Base-by-base conservation (phyloP, 1,140 invertebrate species). In the Pogonognathellus flavescens region DNA sequence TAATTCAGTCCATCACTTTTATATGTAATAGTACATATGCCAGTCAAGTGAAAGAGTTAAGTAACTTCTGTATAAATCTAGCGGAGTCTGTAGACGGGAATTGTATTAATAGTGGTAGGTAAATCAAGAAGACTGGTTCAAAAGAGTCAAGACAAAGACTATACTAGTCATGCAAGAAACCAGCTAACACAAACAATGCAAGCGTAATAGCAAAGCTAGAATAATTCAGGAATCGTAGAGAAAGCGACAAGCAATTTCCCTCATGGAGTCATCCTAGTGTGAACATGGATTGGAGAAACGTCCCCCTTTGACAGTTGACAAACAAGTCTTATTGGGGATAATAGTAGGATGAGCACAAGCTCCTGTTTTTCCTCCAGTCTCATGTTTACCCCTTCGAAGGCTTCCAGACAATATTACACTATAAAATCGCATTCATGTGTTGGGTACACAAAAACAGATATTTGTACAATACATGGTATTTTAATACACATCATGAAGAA, bases 231-330 rank as follows among this genome's bases (percentile, higher is more conserved):
- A 66, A 22, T 84, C 70, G 72, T 60, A 84, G 85, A 86, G 84
- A 87, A 84, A 87, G 85, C 84, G 86, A 87, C 86, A 87, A 87
- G 86, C 84, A 87, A 87, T 87, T 87, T 87, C 86, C 86, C 85
- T 87, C 84, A 84, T 60, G 84, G 86, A 87, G 50, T 84, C 85
- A 87, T 85, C 85, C 82, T 85, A 84, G 62, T 86, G 86, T 87
- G 84, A 87, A 87, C 85, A 53, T 85, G 86, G 86, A 87, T 87
- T 85, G 80, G 62, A 80, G 80, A 83, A 84, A 85, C 84, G 84
- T 85, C 84, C 72, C 70, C 53, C 59, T 72, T 52, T 87, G 86
- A 87, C 86, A 87, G 86, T 86, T 87, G 86, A 87, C 86, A 87
- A 87, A 87, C 86, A 87, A 87, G 86, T 87, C 86, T 84, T 84